A percentile compares a stretch with the other conserved stretches of the same genome.
phyloP scores from a whole-genome alignment of 2,888 invertebrate species.

The Agelastica alni region DNA sequence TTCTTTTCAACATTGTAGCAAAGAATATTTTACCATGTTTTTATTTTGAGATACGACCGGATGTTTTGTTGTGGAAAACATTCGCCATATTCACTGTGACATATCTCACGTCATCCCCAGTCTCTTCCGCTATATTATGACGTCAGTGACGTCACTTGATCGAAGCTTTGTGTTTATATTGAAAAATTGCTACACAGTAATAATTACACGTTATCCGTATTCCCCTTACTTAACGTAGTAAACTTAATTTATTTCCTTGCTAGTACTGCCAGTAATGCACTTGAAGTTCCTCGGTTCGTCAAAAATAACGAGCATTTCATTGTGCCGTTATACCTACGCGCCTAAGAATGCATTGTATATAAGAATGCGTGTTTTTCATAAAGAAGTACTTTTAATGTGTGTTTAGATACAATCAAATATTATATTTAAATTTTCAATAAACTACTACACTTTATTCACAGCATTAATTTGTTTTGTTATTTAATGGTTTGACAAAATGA shows the following conservation, averaged over 20 bases:
- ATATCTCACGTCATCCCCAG: slow-evolving; percentile 56
- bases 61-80: slow-evolving; percentile 50
- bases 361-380: slow-evolving; percentile 2
- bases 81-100: slow-evolving; percentile 57
- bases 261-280: not conserved
- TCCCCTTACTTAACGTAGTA: not conserved
- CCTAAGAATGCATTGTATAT: slow-evolving; percentile 11
- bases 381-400: not conserved
- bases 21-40: no score
- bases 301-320: slow-evolving; percentile 12
- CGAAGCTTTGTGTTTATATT: slow-evolving; percentile 50
- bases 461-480: no score
- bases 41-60: slow-evolving; percentile 35
- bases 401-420: no score
- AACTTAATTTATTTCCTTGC: no score
- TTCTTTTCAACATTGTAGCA: not conserved
- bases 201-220: not conserved
- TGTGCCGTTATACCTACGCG: slow-evolving; percentile 21
- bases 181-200: slow-evolving; percentile 11
- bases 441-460: no score
- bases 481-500: no score
- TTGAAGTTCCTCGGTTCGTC: not conserved
- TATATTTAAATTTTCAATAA: no score
- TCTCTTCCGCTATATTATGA: slow-evolving; percentile 45
- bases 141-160: slow-evolving; percentile 46